Evolutionary conservation across 2,888 invertebrate genomes (phyloP).

Genomic region (Polyommatus icarus): DNA sequence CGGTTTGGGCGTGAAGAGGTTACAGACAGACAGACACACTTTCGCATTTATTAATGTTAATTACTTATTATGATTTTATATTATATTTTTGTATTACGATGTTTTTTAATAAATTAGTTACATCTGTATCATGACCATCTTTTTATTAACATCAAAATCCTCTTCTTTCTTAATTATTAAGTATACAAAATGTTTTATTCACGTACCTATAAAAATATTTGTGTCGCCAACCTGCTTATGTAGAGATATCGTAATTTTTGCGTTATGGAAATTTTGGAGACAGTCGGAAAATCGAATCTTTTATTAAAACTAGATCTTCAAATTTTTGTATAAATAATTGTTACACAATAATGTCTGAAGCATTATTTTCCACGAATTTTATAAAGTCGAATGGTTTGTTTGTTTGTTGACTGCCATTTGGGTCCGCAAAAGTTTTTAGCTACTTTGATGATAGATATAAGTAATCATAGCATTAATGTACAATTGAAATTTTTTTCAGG

Average conservation of each 20-base stretch:
- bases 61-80: too few relatives aligned
- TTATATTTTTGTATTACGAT: too few relatives aligned
- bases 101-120: too few relatives aligned
- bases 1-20: too few relatives aligned
- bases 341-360: neutral
- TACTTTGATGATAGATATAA: too few relatives aligned
- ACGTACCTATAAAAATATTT: neutral
- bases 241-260: neutral
- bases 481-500: neutral
- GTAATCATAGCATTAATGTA: too few relatives aligned
- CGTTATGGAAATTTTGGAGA: neutral
- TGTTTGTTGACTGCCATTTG: too few relatives aligned
- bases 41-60: too few relatives aligned
- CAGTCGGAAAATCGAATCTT: neutral
- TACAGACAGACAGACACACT: too few relatives aligned
- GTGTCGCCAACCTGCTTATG: neutral
- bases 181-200: neutral
- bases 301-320: neutral
- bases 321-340: neutral
- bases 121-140: too few relatives aligned
- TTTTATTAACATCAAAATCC: neutral
- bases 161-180: neutral
- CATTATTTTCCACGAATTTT: neutral
- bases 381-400: too few relatives aligned
- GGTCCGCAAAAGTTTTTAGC: too few relatives aligned